Conservation (phyloP, 1,140 invertebrate species). For the Drosophila sp. region DNA sequence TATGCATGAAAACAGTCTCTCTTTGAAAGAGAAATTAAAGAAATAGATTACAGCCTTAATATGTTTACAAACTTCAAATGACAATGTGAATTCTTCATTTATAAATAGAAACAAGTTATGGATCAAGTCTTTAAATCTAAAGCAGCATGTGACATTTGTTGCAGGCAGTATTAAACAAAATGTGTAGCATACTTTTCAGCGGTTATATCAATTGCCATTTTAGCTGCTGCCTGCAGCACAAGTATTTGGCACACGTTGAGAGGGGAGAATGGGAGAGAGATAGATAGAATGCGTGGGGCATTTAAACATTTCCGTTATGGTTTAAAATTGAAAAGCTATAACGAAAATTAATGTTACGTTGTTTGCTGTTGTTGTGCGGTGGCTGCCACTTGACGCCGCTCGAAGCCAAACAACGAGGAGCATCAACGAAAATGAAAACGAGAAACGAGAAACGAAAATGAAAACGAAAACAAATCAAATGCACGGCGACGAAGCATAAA, state of each 20-base stretch:
- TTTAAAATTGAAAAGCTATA: slow-evolving; percentile 30
- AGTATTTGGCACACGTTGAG: neutral
- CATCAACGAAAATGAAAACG: slow-evolving; percentile 36
- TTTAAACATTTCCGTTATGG: slow-evolving; percentile 23
- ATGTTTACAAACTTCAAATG: no score
- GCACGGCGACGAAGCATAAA: slow-evolving; percentile 60
- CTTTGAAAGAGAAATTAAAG: no score
- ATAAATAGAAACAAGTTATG: no score
- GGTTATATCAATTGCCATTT: no score
- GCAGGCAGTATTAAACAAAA: slow-evolving; percentile 2
- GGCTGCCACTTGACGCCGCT: slow-evolving; percentile 37
- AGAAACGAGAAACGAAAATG: slow-evolving; percentile 52
- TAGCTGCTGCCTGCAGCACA: no score
- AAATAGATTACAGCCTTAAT: no score
- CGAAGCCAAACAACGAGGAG: slow-evolving; percentile 37
- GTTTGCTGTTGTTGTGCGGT: slow-evolving; percentile 33
- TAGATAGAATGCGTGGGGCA: neutral
- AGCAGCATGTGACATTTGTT: no score
- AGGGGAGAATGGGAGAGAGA: neutral
- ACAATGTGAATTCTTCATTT: no score
- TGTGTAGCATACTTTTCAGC: slow-evolving; percentile 55
- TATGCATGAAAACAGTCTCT: no score
- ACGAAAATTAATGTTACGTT: slow-evolving; percentile 41
- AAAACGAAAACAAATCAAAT: slow-evolving; percentile 65
- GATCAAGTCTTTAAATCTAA: neutral